Base-by-base conservation (phyloP, 2,113 vertebrate species). In the Columba livia region DNA sequence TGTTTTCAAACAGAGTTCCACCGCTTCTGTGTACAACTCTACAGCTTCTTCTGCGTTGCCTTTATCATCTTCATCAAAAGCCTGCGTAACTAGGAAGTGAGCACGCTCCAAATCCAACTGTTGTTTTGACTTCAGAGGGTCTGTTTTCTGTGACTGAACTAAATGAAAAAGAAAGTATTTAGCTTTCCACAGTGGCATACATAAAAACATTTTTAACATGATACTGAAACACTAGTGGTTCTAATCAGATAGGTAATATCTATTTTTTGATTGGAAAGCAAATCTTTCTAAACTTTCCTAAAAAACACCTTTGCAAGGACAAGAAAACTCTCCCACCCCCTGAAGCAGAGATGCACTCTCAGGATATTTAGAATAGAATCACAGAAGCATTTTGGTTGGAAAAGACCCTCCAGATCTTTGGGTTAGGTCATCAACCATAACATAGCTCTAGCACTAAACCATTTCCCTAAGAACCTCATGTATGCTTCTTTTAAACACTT, bases 21-120 rank as follows among this genome's bases (percentile, higher is more conserved):
- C 99, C 0, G 99, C 99, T 98, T 99, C 99, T 13, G 99, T 99
- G 97, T 99, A 99, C 72, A 99, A 94, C 77, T 99, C 99, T 53
- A 99, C 93, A 18, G 99, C 99, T 96, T 99, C 99, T 34, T 99
- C 99, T 14, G 95, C 93, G 34, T 99, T 99, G 79, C 98, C 99
- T 96, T 99, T 99, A 80, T 99, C 99, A 72, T 99, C 99, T 96
- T 99, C 99, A 58, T 99, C 98, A 93, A 99, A 99, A 51, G 99
- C 99, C 97, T 99, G 99, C 0, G 99, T 99, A 83, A 99, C 99
- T 69, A 99, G 98, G 97, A 99, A 99, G 97, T 98, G 99, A 36
- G 99, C 99, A 6, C 99, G 98, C 90, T 99, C 99, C 91, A 99
- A 97, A 91, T 99, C 99, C 98, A 99, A 90, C 86, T 99, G 99